These are phyloP conservation scores for honey bee (Apis mellifera) DNA, from an alignment of 1,140 invertebrate genomes.

Conservation along the genomic window Amel_HAv3.1 CM009937.2:10361501-10362000, in stretches of 20 bases:
- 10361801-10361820: conserved; percentile 48
- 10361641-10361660: conserved; percentile 67
- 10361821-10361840: conserved; percentile 45
- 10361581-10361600: conserved; percentile 63
- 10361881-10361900: too few relatives aligned
- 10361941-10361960: too few relatives aligned
- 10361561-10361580: conserved; percentile 37
- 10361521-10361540: not conserved
- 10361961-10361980: too few relatives aligned
- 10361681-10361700: conserved; percentile 71
- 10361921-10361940: too few relatives aligned
- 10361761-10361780: conserved; percentile 47
- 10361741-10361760: conserved; percentile 47
- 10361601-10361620: conserved; percentile 47
- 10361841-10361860: conserved; percentile 1
- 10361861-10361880: not conserved
- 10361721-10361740: conserved; percentile 49
- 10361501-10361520: conserved; percentile 6
- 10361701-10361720: conserved; percentile 69
- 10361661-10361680: conserved; percentile 63
- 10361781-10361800: conserved; percentile 26
- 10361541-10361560: conserved; percentile 34
- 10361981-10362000: too few relatives aligned
- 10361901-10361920: too few relatives aligned
- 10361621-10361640: conserved; percentile 46